Base-by-base conservation (phyloP, 2,113 vertebrate genomes). In the Anolis carolinensis region DNA sequence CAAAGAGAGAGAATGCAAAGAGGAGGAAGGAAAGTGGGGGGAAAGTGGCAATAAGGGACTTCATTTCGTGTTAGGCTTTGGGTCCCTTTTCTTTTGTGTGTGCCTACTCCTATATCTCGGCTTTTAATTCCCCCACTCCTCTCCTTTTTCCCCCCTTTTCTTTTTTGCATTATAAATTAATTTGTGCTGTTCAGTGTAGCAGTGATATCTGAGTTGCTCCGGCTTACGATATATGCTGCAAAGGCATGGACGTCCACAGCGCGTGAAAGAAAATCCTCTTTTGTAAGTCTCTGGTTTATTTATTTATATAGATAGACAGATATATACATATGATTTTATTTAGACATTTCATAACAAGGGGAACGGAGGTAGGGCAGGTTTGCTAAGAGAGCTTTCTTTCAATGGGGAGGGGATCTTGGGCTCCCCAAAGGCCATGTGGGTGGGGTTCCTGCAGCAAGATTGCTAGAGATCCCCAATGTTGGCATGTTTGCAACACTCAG, bases 1-100 rank as follows among this genome's bases (percentile, higher is more conserved):
- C 90, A 91, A 63, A 86, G 79, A 70, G 81, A 87, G 83, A 89
- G 77, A 91, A 91, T 86, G 52, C 32, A 79, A 55, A 83, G 30
- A 39, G 1, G 20, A 32, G 62, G 81, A 88, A 81, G 18, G 55
- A 59, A 59, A 59, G 1, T 13, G 87, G 87, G 55, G 65, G 44
- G 81, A 81, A 90, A 90, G 80, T 89, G 81, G 81, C 84, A 80
- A 63, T 81, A 62, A 55, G 55, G 84, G 79, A 48, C 85, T 88
- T 93, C 83, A 55, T 90, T 82, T 90, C 82, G 89, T 83, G 13
- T 89, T 65, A 79, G 82, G 1, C 32, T 83, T 44, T 0, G 71
- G 84, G 4, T 34, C 86, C 85, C 82, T 36, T 72, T 21, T 11
- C 86, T 55, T 75, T 48, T 90, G 5, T 36, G 59, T 67, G 72